Evolutionary conservation across 2,888 invertebrate genomes (phyloP).

Genomic region (Spodoptera littoralis): DNA sequence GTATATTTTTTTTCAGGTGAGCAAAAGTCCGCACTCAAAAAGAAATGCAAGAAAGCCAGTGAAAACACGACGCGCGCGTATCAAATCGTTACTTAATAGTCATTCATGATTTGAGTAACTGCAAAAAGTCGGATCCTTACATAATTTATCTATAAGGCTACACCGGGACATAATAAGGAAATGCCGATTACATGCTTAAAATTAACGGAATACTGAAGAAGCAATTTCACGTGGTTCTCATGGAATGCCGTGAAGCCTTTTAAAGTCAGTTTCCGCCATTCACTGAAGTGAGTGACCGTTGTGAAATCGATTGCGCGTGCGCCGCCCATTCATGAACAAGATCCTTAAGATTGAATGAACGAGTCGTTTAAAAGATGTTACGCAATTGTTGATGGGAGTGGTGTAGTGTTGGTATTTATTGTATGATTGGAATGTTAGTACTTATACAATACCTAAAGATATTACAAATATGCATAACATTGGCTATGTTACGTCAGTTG

Average conservation of each 20-base stretch:
- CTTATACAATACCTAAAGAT: too few species aligned
- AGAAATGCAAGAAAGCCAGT: not conserved
- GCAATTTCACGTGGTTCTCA: constrained; percentile 58
- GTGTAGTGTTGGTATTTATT: constrained; percentile 28
- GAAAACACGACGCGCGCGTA: not conserved
- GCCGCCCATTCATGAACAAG: constrained; percentile 71
- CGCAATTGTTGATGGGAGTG: constrained; percentile 20
- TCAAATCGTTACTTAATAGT: not conserved
- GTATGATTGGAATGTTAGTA: constrained; percentile 1
- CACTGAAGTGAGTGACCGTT: constrained; percentile 64
- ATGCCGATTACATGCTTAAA: constrained; percentile 69
- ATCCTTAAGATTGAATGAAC: constrained; percentile 63
- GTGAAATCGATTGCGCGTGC: constrained; percentile 72
- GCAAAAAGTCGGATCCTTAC: constrained; percentile 16
- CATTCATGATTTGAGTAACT: constrained; percentile 19
- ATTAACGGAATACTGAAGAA: constrained; percentile 50
- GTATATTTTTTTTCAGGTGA: not conserved
- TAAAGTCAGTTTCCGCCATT: constrained; percentile 66
- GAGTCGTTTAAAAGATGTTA: constrained; percentile 46
- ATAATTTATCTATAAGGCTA: constrained; percentile 51
- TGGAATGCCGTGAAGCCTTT: constrained; percentile 71
- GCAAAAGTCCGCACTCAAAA: not conserved
- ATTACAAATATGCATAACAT: too few species aligned
- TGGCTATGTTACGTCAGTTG: too few species aligned
- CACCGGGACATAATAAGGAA: constrained; percentile 74